A percentile compares a stretch with the other conserved stretches of the same genome.
Evolutionary conservation across 1,140 invertebrate species (phyloP).

Genomic region (Oncopeltus fasciatus): DNA sequence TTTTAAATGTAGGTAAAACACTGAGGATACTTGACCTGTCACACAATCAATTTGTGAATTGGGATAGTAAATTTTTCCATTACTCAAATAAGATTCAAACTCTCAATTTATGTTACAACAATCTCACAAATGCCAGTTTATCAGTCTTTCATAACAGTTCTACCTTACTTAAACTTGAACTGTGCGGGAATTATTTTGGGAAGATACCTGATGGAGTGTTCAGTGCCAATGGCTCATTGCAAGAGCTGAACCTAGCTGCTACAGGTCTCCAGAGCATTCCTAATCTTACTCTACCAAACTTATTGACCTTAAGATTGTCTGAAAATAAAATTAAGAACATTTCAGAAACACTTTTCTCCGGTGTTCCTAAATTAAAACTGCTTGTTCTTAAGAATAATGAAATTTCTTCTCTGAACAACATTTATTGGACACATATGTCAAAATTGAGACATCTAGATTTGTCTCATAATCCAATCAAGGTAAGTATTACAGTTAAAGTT

Average conservation of each 20-base stretch:
- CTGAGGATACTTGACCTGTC: conserved; percentile 60
- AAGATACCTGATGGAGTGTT: conserved; percentile 72
- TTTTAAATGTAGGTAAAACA: conserved; percentile 56
- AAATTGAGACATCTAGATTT: conserved; percentile 45
- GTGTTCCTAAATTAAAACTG: conserved; percentile 44
- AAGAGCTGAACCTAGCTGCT: conserved; percentile 55
- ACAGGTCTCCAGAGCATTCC: conserved; percentile 60
- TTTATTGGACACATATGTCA: conserved; percentile 40
- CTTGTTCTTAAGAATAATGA: conserved; percentile 52
- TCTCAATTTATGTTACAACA: conserved; percentile 64
- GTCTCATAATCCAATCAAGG: conserved; percentile 47
- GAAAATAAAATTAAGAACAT: conserved; percentile 50
- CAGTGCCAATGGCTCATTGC: conserved; percentile 67
- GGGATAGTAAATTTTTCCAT: conserved; percentile 75
- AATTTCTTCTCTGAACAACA: conserved; percentile 44
- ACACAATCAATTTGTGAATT: conserved; percentile 66
- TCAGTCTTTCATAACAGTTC: conserved; percentile 73
- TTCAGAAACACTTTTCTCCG: conserved; percentile 44
- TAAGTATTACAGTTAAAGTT: no score
- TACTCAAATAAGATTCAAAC: conserved; percentile 59
- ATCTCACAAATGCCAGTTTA: conserved; percentile 68
- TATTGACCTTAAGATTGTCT: conserved; percentile 60
- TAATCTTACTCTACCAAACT: conserved; percentile 49
- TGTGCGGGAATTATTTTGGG: conserved; percentile 61
- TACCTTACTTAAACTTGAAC: conserved; percentile 57